Percentiles rank a stretch among this genome's conserved stretches.
These are phyloP conservation scores for Chionoecetes opilio DNA, from an alignment of 1,140 invertebrate species.

Conservation along the genomic window DNA sequence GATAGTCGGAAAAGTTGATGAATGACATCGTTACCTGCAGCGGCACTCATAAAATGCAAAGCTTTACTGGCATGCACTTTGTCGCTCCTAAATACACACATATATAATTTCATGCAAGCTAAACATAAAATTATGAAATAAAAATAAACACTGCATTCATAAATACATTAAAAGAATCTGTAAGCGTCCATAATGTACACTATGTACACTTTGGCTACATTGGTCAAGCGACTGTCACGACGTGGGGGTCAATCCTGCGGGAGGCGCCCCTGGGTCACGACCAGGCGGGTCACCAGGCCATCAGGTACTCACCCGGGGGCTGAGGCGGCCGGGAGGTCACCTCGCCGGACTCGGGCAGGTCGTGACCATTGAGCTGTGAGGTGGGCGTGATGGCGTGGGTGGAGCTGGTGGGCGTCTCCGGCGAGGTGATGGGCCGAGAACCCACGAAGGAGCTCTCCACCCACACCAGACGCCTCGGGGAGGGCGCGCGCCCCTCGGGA, in stretches of 20 bases:
- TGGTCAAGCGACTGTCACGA: constrained; percentile 38
- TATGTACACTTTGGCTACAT: constrained; percentile 76
- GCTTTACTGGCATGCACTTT: constrained; percentile 62
- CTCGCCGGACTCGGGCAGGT: constrained; percentile 55
- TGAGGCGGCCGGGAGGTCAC: constrained; percentile 63
- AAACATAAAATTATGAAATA: constrained; percentile 56
- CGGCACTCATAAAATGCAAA: constrained; percentile 59
- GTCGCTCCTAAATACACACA: constrained; percentile 43
- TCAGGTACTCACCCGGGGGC: constrained; percentile 81
- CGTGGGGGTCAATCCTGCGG: constrained; percentile 31
- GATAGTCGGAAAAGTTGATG: constrained; percentile 73
- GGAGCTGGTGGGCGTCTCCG: constrained; percentile 87
- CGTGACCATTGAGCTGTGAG: constrained; percentile 71
- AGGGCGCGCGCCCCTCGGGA: constrained; percentile 73
- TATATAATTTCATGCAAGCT: constrained; percentile 69
- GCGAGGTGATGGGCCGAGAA: constrained; percentile 91
- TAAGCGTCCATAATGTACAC: constrained; percentile 64
- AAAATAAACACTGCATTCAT: constrained; percentile 72
- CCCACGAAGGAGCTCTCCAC: constrained; percentile 96
- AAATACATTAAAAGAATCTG: constrained; percentile 55
- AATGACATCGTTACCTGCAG: constrained; percentile 69
- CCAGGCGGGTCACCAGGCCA: constrained; percentile 77
- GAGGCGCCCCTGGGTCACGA: neutral
- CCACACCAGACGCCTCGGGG: constrained; percentile 88
- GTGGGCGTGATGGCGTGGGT: constrained; percentile 69